A percentile compares a stretch with the other conserved stretches of the same genome.
Conservation (phyloP, 2,888 invertebrate genomes). For the Rotaria sp. region DNA sequence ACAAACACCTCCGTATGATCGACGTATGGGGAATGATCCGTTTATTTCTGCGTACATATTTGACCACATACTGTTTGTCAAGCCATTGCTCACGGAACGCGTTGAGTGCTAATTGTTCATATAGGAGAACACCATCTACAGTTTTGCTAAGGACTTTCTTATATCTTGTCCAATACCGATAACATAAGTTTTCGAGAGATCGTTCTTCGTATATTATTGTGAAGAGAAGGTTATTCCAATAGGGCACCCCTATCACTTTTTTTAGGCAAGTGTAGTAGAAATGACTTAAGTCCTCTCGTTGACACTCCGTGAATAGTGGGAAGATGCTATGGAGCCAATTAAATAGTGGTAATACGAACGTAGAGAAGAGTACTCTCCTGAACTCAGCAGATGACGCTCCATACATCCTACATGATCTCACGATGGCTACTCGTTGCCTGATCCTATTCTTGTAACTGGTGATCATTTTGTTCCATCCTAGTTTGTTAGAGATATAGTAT, state of each 20-base stretch:
- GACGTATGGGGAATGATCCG: not conserved
- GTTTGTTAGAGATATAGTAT: not conserved
- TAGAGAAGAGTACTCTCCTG: not conserved
- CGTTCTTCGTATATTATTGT: not conserved
- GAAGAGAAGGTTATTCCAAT: not conserved
- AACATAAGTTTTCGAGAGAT: not conserved
- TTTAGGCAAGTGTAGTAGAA: not conserved
- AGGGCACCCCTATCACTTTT: not conserved
- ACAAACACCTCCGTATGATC: not conserved
- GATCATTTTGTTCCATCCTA: not conserved
- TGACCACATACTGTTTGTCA: not conserved
- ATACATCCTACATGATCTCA: not conserved
- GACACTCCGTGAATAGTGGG: not conserved
- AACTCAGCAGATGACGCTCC: not conserved
- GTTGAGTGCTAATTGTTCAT: not conserved
- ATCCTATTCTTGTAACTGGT: not conserved
- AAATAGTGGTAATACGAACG: not conserved
- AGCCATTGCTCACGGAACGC: not conserved
- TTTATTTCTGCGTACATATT: not conserved
- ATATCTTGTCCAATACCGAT: not conserved
- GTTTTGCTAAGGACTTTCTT: not conserved
- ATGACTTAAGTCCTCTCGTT: not conserved
- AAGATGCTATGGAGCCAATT: not conserved
- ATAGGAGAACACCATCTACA: not conserved
- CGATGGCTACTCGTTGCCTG: not conserved